Evolutionary conservation across 2,888 invertebrate species (phyloP), one percentile per base, ranked within the genome.

Genomic region (Protophormia terraenovae): DNA sequence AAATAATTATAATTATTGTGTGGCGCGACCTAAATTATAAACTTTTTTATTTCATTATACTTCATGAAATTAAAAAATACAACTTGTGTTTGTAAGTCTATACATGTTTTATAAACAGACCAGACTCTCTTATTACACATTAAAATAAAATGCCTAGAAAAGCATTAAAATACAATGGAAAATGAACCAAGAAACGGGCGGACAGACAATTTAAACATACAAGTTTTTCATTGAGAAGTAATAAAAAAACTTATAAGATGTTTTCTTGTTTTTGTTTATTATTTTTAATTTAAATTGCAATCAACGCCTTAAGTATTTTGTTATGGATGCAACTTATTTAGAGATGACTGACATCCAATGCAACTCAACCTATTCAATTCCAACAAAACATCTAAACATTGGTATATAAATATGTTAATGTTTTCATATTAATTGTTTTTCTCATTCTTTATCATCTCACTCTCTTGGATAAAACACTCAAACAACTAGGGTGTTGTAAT

Each of bases 21-120:
- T 53, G 38, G 71, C 29, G 71, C 29, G 71, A 79, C 79, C 71
- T 79, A 79, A 71, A 79, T 79, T 71, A 79, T 71, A 55, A 8
- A 45, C 12, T 29, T 38, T 67, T 16, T 19, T 24, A 24, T 35
- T 50, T 22, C 24, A 50, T 32, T 47, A 67, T 32, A 45, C 38
- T 67, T 67, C 45, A 77, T 75, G 35, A 62, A 75, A 62, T 75
- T 7, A 62, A 50, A 67, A 38, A 7, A 24, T 62, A 38, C 12
- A 60, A 60, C 22, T 60, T 60, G 60, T 38, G 24, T n/a, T n/a
- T n/a, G n/a, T 66, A 8, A 19, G 27, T 7, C 16, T 14, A n/a
- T 41, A 14, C 1, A 22, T 32, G 24, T 32, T 19, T 32, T 71
- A 27, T 27, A 29, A 60, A 41, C 41, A 60, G n/a, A 24, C 22